phyloP scores from a whole-genome alignment of 2,113 vertebrate species.

The Larimichthys polyactis region DNA sequence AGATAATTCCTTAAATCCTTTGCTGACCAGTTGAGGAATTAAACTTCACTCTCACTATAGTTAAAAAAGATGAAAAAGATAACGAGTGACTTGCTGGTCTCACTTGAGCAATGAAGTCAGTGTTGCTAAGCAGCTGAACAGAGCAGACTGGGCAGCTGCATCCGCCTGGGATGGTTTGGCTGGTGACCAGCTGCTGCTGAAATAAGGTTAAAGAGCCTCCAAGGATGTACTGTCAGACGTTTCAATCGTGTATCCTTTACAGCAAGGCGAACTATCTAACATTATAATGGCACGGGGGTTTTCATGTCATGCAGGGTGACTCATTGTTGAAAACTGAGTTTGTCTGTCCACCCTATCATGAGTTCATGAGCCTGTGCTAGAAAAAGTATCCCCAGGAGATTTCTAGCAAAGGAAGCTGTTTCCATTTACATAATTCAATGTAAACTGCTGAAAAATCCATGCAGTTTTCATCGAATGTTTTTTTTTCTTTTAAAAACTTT shows the following conservation, averaged over 20 bases:
- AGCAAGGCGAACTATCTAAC: not conserved
- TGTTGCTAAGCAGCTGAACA: slow-evolving; percentile 50
- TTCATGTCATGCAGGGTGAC: not conserved
- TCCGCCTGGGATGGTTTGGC: slow-evolving; percentile 59
- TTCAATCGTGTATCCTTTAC: slow-evolving; percentile 23
- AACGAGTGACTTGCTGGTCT: not conserved
- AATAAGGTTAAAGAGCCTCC: slow-evolving; percentile 69
- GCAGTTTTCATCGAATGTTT: not conserved
- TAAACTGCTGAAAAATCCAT: not conserved
- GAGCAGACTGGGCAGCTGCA: slow-evolving; percentile 67
- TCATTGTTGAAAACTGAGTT: slow-evolving; percentile 1
- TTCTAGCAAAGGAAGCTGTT: slow-evolving; percentile 33
- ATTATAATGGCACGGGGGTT: not conserved
- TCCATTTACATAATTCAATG: slow-evolving; percentile 12
- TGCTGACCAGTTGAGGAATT: not conserved
- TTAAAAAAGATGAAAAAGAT: not conserved
- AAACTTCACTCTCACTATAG: not conserved
- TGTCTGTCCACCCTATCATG: not conserved
- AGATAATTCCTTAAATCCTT: not conserved
- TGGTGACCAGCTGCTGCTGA: slow-evolving; percentile 65
- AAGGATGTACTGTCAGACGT: slow-evolving; percentile 33
- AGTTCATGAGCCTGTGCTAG: slow-evolving; percentile 1
- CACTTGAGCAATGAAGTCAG: not conserved
- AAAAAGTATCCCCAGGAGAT: not conserved
- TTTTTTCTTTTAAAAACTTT: slow-evolving; percentile 9